Conservation (phyloP, 1,140 invertebrate genomes). For the Tetramorium parvispinum region DNA sequence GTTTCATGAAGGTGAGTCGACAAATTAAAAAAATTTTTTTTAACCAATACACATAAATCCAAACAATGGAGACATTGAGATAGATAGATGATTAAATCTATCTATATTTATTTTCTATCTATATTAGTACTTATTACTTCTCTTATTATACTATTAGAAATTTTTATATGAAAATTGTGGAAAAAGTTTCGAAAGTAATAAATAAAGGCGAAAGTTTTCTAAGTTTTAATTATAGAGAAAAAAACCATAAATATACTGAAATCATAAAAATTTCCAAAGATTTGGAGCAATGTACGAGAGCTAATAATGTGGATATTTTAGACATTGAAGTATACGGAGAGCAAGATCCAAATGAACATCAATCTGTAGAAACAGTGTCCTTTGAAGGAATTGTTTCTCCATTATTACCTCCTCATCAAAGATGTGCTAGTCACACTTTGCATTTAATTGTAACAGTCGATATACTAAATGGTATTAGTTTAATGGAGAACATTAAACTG, state of each 20-base stretch:
- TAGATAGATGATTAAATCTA: too few relatives aligned
- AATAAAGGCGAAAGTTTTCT: too few relatives aligned
- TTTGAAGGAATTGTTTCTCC: slow-evolving; percentile 9
- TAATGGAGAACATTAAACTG: slow-evolving; percentile 1
- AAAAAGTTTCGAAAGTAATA: too few relatives aligned
- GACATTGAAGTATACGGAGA: neutral
- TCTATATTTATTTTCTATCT: too few relatives aligned
- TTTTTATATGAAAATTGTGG: too few relatives aligned
- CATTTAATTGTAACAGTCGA: slow-evolving; percentile 25
- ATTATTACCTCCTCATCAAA: slow-evolving; percentile 15
- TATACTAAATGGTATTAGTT: slow-evolving; percentile 9
- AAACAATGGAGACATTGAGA: neutral
- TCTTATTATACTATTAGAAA: too few relatives aligned
- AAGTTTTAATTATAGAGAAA: too few relatives aligned
- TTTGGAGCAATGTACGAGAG: too few relatives aligned
- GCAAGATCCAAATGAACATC: neutral
- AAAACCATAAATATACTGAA: too few relatives aligned
- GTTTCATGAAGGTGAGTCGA: slow-evolving; percentile 3
- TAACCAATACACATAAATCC: neutral
- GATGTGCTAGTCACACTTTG: slow-evolving; percentile 17
- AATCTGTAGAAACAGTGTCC: neutral
- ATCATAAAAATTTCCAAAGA: too few relatives aligned
- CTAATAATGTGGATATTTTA: too few relatives aligned
- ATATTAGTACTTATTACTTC: too few relatives aligned
- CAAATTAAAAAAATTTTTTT: neutral